Evolutionary conservation across 2,888 invertebrate genomes (phyloP).

Genomic region (Phrixothrix hirtus): DNA sequence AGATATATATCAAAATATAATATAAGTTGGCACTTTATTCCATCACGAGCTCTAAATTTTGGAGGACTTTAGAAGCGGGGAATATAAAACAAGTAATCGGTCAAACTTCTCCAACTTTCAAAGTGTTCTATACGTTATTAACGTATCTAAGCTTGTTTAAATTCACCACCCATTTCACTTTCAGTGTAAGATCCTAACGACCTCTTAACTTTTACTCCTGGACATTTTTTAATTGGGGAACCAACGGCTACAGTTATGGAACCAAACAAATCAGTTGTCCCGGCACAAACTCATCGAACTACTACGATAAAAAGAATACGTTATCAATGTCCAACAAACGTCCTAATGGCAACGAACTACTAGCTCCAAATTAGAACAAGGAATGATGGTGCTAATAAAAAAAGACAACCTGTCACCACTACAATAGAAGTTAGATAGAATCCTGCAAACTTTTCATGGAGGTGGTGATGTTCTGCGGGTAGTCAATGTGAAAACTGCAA

Average conservation of each 20-base stretch:
- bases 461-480: no score
- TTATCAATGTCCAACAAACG: not conserved
- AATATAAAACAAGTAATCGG: not conserved
- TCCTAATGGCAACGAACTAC: not conserved
- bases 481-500: no score
- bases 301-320: not conserved
- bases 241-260: not conserved
- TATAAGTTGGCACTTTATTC: not conserved
- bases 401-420: not conserved
- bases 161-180: not conserved
- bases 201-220: constrained; percentile 1
- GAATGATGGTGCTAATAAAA: not conserved
- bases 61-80: constrained; percentile 1
- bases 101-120: not conserved
- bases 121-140: not conserved
- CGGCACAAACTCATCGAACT: not conserved
- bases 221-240: constrained; percentile 1
- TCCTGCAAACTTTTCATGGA: no score
- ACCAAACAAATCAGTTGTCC: not conserved
- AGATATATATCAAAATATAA: not conserved
- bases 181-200: not conserved
- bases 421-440: no score
- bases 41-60: not conserved
- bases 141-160: not conserved
- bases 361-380: not conserved